Conservation (phyloP, 1,140 invertebrate genomes). For the Myzus persicae region DNA sequence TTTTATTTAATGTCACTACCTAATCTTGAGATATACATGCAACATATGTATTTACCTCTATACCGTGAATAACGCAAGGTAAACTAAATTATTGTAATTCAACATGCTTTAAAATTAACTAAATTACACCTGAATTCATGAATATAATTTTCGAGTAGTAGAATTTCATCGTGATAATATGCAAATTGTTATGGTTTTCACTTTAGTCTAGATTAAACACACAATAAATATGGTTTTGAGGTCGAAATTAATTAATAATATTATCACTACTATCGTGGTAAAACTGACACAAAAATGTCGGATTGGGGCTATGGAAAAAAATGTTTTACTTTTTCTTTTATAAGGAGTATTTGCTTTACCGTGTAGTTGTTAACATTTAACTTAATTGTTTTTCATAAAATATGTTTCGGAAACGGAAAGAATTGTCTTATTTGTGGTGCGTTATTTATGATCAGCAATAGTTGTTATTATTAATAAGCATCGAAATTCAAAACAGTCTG, state of each 20-base stretch:
- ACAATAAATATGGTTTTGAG: not conserved
- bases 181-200: slow-evolving; percentile 3
- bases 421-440: not conserved
- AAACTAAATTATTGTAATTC: not conserved
- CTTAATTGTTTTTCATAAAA: not conserved
- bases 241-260: not conserved
- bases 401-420: no score
- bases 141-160: not conserved
- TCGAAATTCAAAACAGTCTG: no score
- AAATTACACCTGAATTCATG: not conserved
- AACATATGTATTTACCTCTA: not conserved
- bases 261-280: not conserved
- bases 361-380: not conserved
- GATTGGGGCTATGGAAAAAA: not conserved
- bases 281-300: not conserved
- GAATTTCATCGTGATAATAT: not conserved
- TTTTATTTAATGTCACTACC: not conserved
- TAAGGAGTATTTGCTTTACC: not conserved
- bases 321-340: not conserved
- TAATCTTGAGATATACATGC: not conserved
- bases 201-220: not conserved
- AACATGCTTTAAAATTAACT: slow-evolving; percentile 7
- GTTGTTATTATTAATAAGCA: no score
- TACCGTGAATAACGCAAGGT: not conserved
- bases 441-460: no score